phyloP scores from a whole-genome alignment of 2,888 invertebrate species.

The Tetranychus piercei region DNA sequence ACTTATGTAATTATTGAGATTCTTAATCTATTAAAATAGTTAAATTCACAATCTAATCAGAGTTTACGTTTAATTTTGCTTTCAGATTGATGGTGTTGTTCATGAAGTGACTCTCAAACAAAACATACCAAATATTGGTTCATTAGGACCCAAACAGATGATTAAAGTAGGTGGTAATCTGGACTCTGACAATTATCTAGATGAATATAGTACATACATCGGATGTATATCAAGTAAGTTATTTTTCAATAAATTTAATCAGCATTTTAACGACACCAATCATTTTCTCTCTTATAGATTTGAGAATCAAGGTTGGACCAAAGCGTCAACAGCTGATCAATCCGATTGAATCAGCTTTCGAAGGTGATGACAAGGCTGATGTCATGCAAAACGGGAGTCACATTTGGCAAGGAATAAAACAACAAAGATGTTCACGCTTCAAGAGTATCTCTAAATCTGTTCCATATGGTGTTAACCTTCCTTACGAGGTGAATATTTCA shows the following conservation, averaged over 20 bases:
- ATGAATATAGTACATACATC: conserved; percentile 3
- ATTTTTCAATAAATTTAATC: no score
- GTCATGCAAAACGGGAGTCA: background rate
- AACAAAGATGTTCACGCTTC: conserved; percentile 1
- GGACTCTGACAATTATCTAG: background rate
- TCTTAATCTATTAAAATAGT: background rate
- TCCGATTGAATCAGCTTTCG: conserved; percentile 6
- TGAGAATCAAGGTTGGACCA: background rate
- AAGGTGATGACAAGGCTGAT: conserved; percentile 4
- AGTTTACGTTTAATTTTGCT: background rate
- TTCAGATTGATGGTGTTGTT: background rate
- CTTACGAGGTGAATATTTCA: background rate
- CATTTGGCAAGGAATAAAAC: conserved; percentile 6
- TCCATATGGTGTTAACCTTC: background rate
- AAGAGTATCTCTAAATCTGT: background rate
- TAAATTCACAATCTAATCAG: background rate
- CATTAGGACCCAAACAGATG: background rate
- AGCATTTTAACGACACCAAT: no score
- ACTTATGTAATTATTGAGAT: no score
- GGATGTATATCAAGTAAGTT: background rate
- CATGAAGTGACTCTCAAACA: background rate
- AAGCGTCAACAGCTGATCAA: background rate
- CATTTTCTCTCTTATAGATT: background rate
- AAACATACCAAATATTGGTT: background rate
- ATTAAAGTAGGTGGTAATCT: conserved; percentile 1